These are phyloP conservation scores for Sacculina carcini DNA, from an alignment of 2,888 invertebrate species.

Conservation along the genomic window DNA sequence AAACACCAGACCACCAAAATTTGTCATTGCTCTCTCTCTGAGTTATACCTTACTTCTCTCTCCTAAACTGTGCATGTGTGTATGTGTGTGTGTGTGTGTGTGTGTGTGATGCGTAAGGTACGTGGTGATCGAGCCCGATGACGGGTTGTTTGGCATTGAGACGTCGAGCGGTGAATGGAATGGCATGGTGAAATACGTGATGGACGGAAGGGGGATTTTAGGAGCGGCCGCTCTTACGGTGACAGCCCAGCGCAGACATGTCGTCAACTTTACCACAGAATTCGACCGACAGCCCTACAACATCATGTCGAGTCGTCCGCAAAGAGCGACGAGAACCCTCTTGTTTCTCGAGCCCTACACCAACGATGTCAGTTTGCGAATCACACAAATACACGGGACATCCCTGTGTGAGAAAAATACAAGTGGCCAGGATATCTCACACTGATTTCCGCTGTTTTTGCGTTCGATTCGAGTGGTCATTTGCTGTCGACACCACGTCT, in stretches of 20 bases:
- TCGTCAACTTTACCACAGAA: constrained; percentile 47
- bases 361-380: constrained; percentile 23
- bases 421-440: no score
- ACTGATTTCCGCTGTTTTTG: no score
- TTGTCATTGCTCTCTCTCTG: no score
- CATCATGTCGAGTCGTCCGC: constrained; percentile 48
- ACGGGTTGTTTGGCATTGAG: constrained; percentile 16
- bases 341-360: constrained; percentile 57
- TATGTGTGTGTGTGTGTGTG: no score
- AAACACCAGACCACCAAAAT: no score
- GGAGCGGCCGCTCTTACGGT: constrained; percentile 34
- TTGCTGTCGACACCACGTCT: no score
- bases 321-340: constrained; percentile 50
- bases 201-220: constrained; percentile 23
- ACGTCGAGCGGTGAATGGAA: constrained; percentile 17
- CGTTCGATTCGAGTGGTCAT: no score
- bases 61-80: no score
- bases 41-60: no score
- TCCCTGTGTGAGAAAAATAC: no score
- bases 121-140: constrained; percentile 16
- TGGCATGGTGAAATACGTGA: constrained; percentile 26
- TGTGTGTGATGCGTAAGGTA: constrained; percentile 11
- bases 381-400: no score
- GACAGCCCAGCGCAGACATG: constrained; percentile 24
- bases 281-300: constrained; percentile 52